Evolutionary conservation across 2,113 vertebrate genomes (phyloP), one percentile per base, ranked within the genome.

Genomic region (Acrocephalus arundinaceus): DNA sequence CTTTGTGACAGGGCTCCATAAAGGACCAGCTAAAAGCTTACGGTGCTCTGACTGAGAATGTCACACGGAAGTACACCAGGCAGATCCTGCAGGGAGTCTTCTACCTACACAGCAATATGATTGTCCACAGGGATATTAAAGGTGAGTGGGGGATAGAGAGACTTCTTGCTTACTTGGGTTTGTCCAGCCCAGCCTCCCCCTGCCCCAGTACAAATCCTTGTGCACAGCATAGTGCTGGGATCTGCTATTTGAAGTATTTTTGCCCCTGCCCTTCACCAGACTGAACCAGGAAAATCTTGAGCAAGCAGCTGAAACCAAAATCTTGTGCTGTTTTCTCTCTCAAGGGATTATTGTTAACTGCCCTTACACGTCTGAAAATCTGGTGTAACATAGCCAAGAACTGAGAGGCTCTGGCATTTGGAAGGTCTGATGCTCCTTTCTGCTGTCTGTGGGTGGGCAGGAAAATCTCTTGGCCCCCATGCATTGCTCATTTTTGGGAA

Each of bases 81-180:
- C 99, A 99, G 96, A 99, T 99, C 95, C 98, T 99, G 89, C 98
- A 99, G 96, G 99, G 99, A 48, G 99, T 99, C 46, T 98, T 98
- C 96, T 99, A 99, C 97, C 97, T 99, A 58, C 99, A 99, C 97
- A 98, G 98, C 98, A 99, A 99, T 97, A 99, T 99, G 99, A 99
- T 99, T 96, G 99, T 99, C 92, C 99, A 99, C 97, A 94, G 99
- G 88, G 99, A 99, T 97, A 99, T 99, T 94, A 99, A 99, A 98
- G 99, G 99, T 99, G 97, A 97, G 94, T 52, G 87, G 39, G 3
- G 16, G 43, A 84, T 3, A 41, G 27, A 58, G 35, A 22, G 4
- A 8, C 12, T 71, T 73, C 58, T 66, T 35, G 15, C 20, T 78
- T 51, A 19, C 43, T 48, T n/a, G 23, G 11, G 27, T 75, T 63